phyloP scores from a whole-genome alignment of 2,113 vertebrate genomes.

The Rhabdomys dilectus region DNA sequence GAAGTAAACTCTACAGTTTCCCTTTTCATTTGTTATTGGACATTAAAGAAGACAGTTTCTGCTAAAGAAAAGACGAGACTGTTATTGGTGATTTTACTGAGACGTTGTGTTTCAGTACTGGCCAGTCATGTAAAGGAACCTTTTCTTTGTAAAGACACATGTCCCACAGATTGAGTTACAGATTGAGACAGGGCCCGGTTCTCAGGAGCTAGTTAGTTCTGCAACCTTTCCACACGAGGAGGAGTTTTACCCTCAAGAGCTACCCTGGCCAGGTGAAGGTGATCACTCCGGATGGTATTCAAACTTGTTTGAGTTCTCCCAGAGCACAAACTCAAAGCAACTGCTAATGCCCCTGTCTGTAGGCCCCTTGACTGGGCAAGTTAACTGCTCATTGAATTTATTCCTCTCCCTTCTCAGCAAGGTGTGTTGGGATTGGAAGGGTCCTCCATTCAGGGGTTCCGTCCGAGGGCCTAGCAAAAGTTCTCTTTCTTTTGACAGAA shows the following conservation, averaged over 20 bases:
- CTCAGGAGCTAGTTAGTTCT: too few relatives aligned
- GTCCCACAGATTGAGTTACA: neutral
- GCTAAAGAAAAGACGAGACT: conserved; percentile 48
- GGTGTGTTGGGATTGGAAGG: neutral
- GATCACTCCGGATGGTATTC: fast-evolving
- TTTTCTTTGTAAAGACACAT: neutral
- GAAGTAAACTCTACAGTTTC: conserved; percentile 15
- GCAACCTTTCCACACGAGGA: neutral
- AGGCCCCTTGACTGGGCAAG: neutral
- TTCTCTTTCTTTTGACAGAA: conserved; percentile 75
- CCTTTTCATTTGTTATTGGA: conserved; percentile 8
- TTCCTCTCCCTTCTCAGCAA: neutral
- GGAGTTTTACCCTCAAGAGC: neutral
- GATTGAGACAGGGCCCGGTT: neutral
- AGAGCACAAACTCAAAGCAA: fast-evolving
- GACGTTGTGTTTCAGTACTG: conserved; percentile 34
- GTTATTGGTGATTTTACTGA: conserved; percentile 65
- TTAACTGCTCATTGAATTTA: neutral
- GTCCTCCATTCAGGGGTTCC: neutral
- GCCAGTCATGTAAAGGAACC: neutral
- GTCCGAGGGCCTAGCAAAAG: conserved; percentile 50
- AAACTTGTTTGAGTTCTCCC: neutral
- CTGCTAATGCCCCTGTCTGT: fast-evolving
- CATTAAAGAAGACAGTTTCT: conserved; percentile 68
- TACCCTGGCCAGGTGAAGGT: neutral